phyloP scores from a whole-genome alignment of 2,797 vertebrate species.

The Propithecus deckenii region DNA sequence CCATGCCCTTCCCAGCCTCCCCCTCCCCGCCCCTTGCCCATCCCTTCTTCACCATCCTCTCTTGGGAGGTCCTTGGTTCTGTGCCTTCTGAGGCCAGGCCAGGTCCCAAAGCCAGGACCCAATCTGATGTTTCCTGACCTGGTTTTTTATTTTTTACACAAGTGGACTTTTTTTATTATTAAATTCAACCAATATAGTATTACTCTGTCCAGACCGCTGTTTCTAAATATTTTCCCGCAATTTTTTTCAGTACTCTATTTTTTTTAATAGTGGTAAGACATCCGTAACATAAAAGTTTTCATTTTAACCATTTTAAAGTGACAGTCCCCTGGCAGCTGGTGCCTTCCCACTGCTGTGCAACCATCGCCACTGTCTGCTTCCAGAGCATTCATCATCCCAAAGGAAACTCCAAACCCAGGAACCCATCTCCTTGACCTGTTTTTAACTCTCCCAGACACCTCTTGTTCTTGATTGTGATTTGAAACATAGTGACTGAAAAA shows the following conservation, averaged over 20 bases:
- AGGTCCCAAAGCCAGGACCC: background rate
- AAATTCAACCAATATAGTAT: background rate
- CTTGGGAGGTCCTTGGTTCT: background rate
- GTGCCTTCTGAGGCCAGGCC: background rate
- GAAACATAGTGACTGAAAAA: background rate
- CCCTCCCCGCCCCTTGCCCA: background rate
- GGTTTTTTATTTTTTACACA: background rate
- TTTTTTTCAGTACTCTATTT: background rate
- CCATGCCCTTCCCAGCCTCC: background rate
- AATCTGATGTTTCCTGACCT: background rate
- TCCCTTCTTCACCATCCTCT: background rate
- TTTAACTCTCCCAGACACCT: background rate
- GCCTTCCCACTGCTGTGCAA: background rate
- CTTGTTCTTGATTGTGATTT: background rate
- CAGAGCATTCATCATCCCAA: background rate
- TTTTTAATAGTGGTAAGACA: conserved; percentile 13
- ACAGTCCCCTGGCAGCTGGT: background rate
- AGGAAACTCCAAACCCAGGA: background rate
- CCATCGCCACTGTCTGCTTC: background rate
- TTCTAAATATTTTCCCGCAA: background rate
- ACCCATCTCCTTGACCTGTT: background rate
- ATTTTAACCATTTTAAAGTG: background rate
- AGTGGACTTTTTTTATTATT: background rate
- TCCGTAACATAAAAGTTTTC: background rate
- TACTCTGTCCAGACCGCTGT: background rate